phyloP scores from a whole-genome alignment of 2,888 invertebrate genomes.

The Cryptus armator region DNA sequence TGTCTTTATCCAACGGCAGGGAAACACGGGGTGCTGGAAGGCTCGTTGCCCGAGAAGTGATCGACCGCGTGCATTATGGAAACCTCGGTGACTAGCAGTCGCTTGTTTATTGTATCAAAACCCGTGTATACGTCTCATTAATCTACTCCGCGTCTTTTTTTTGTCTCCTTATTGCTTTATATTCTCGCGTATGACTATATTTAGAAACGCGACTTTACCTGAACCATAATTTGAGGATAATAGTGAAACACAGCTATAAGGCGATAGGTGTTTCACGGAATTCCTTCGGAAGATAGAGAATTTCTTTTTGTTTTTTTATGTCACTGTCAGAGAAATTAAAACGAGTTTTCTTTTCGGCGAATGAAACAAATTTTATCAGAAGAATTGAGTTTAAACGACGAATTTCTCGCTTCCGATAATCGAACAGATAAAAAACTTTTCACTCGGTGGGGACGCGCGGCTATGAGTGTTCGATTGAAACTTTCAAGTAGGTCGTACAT shows the following conservation, averaged over 20 bases:
- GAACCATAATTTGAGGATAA: conserved; percentile 1
- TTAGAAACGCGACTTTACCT: background rate
- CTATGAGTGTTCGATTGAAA: conserved; percentile 5
- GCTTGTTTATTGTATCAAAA: conserved; percentile 12
- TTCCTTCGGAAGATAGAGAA: background rate
- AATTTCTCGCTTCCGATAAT: conserved; percentile 1
- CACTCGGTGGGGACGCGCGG: background rate
- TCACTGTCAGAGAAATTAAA: background rate
- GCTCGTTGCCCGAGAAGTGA: conserved; percentile 1
- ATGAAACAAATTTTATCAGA: background rate
- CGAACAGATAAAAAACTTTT: conserved; percentile 5
- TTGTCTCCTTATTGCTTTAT: background rate
- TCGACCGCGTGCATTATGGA: conserved; percentile 3
- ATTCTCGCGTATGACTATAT: background rate
- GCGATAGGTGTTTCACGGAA: too few species aligned
- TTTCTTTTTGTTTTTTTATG: background rate
- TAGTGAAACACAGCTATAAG: background rate
- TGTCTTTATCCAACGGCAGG: background rate
- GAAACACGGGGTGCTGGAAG: background rate
- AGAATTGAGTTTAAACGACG: background rate
- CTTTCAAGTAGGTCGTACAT: conserved; percentile 38
- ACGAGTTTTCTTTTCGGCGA: conserved; percentile 1
- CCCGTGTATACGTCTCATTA: background rate
- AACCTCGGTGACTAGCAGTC: conserved; percentile 17
- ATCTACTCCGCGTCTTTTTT: background rate